These are phyloP conservation scores for Pterois miles DNA, from an alignment of 2,797 vertebrate species.

Conservation along the genomic window DNA sequence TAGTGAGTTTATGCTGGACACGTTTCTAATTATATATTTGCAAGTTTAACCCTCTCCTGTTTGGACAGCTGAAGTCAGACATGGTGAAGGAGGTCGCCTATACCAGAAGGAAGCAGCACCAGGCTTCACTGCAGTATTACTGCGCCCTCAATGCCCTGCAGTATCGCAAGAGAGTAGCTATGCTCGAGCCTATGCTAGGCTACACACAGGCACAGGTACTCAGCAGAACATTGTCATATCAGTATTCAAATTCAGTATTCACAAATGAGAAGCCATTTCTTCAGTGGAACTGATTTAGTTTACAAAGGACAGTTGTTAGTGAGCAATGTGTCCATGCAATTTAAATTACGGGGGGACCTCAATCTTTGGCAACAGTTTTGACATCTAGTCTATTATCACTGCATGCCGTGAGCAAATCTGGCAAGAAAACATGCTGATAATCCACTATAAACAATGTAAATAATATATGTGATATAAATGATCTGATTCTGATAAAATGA, in stretches of 20 bases:
- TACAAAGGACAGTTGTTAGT: not conserved
- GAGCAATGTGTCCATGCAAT: not conserved
- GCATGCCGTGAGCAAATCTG: too few relatives aligned
- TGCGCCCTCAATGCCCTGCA: constrained; percentile 96
- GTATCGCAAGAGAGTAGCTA: constrained; percentile 93
- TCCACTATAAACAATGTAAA: too few relatives aligned
- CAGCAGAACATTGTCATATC: not conserved
- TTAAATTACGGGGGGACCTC: not conserved
- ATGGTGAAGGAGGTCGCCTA: constrained; percentile 93
- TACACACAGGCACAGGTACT: constrained; percentile 94
- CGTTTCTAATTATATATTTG: not conserved
- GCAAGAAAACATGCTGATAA: too few relatives aligned
- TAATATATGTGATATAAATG: too few relatives aligned
- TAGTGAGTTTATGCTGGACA: not conserved
- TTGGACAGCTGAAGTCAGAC: constrained; percentile 89
- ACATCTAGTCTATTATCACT: too few relatives aligned
- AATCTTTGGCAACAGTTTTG: too few relatives aligned
- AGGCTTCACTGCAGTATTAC: constrained; percentile 96
- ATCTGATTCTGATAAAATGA: too few relatives aligned
- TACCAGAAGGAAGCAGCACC: constrained; percentile 94
- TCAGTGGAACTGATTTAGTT: not conserved
- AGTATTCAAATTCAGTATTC: not conserved
- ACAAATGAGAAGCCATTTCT: not conserved
- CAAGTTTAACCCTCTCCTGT: constrained; percentile 38
- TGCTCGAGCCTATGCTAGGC: constrained; percentile 96